A percentile compares a stretch with the other conserved stretches of the same genome.
Evolutionary conservation across 2,888 invertebrate species (phyloP).

Genomic region (Adela reaumurella): DNA sequence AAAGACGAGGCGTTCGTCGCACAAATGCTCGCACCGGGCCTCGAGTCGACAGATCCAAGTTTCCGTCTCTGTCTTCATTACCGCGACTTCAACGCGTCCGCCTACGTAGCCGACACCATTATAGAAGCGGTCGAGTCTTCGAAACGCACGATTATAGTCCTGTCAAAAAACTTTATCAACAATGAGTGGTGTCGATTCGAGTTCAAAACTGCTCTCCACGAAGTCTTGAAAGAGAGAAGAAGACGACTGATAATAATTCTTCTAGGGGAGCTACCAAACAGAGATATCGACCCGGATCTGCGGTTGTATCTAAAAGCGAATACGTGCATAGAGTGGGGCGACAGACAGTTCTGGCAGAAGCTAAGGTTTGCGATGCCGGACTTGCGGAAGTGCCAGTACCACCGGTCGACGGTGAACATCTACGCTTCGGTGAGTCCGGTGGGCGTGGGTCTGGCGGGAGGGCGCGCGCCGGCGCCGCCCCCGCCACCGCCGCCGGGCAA

Average conservation of each 20-base stretch:
- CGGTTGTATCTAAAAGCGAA: slow-evolving; percentile 86
- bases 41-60: slow-evolving; percentile 77
- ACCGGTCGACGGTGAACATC: slow-evolving; percentile 67
- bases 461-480: slow-evolving; percentile 60
- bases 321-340: slow-evolving; percentile 90
- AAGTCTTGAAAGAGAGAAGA: slow-evolving; percentile 81
- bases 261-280: slow-evolving; percentile 83
- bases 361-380: slow-evolving; percentile 88
- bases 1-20: slow-evolving; percentile 90
- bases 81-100: slow-evolving; percentile 84
- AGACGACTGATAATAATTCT: slow-evolving; percentile 87
- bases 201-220: slow-evolving; percentile 89
- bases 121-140: slow-evolving; percentile 90
- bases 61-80: slow-evolving; percentile 90
- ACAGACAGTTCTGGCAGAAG: slow-evolving; percentile 96
- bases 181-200: slow-evolving; percentile 95
- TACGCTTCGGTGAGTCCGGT: slow-evolving; percentile 63
- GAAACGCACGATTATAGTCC: slow-evolving; percentile 81
- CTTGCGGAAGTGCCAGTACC: slow-evolving; percentile 63
- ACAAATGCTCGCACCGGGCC: slow-evolving; percentile 81
- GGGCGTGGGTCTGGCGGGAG: slow-evolving; percentile 54
- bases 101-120: slow-evolving; percentile 88
- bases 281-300: slow-evolving; percentile 88
- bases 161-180: slow-evolving; percentile 90
- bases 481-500: slow-evolving; percentile 47